These are phyloP conservation scores for Ommatoiulus sabulosus DNA, from an alignment of 2,888 invertebrate species.

Conservation along the genomic window DNA sequence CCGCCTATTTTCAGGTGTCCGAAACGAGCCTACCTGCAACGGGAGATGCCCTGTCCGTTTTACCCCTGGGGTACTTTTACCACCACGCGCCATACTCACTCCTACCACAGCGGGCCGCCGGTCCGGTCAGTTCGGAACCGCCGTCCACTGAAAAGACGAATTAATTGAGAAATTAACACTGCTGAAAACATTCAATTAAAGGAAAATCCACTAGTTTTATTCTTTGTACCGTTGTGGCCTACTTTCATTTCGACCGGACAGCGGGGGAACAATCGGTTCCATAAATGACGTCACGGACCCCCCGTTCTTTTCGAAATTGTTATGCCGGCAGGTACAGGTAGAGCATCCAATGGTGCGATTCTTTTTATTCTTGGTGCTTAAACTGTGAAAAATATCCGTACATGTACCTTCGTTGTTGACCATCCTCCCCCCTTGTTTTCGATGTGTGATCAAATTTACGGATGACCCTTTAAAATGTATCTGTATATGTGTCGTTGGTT, in stretches of 20 bases:
- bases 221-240: background rate
- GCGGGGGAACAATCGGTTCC: background rate
- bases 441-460: too few relatives aligned
- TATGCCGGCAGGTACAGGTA: too few relatives aligned
- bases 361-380: too few relatives aligned
- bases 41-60: background rate
- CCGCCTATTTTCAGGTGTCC: slow-evolving; percentile 29
- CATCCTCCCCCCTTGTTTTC: too few relatives aligned
- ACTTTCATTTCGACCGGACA: background rate
- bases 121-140: background rate
- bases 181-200: background rate
- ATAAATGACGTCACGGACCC: too few relatives aligned
- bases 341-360: too few relatives aligned
- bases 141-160: background rate
- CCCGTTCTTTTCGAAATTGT: too few relatives aligned
- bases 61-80: slow-evolving; percentile 40
- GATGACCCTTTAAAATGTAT: too few relatives aligned
- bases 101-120: background rate
- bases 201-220: background rate
- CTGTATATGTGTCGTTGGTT: too few relatives aligned
- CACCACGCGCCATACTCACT: slow-evolving; percentile 50
- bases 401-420: too few relatives aligned
- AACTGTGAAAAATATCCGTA: too few relatives aligned
- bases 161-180: background rate
- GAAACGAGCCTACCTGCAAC: slow-evolving; percentile 51